Conservation (phyloP, 2,888 invertebrate species). For the Campopleginae sp. region DNA sequence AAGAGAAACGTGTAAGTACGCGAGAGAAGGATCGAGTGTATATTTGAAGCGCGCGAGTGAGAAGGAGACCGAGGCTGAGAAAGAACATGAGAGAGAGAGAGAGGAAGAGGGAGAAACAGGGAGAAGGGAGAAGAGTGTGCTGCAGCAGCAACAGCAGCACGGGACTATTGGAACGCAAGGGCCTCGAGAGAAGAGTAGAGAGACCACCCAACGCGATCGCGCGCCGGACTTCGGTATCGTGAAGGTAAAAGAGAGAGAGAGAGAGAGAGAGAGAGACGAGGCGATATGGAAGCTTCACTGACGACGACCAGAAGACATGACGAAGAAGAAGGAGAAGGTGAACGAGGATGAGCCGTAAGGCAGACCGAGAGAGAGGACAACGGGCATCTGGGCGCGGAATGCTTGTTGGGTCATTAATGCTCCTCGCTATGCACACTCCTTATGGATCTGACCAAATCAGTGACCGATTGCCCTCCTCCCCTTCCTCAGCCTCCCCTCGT, state of each 20-base stretch:
- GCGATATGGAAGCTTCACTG: slow-evolving; percentile 64
- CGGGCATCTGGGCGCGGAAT: slow-evolving; percentile 80
- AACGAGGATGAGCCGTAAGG: slow-evolving; percentile 59
- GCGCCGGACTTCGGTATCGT: slow-evolving; percentile 78
- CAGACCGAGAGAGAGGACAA: slow-evolving; percentile 62
- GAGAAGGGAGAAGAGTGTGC: slow-evolving; percentile 40
- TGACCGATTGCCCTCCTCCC: slow-evolving; percentile 80
- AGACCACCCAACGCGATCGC: slow-evolving; percentile 84
- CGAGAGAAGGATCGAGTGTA: slow-evolving; percentile 60
- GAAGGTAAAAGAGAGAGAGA: slow-evolving; percentile 73
- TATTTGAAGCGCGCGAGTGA: slow-evolving; percentile 13
- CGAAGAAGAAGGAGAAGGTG: slow-evolving; percentile 59
- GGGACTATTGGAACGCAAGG: slow-evolving; percentile 68
- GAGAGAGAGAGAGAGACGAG: slow-evolving; percentile 36
- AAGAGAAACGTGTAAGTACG: slow-evolving; percentile 64
- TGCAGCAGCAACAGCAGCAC: slow-evolving; percentile 62
- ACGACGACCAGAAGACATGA: slow-evolving; percentile 49
- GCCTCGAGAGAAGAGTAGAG: slow-evolving; percentile 76
- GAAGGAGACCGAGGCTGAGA: not conserved
- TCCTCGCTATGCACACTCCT: slow-evolving; percentile 81
- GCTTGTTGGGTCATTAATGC: slow-evolving; percentile 83
- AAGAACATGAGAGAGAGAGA: slow-evolving; percentile 23
- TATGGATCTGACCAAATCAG: slow-evolving; percentile 83
- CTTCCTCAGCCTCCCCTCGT: slow-evolving; percentile 23
- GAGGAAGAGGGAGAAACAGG: slow-evolving; percentile 26